Conservation (phyloP, 2,113 vertebrate genomes). For the Percina caprodes region DNA sequence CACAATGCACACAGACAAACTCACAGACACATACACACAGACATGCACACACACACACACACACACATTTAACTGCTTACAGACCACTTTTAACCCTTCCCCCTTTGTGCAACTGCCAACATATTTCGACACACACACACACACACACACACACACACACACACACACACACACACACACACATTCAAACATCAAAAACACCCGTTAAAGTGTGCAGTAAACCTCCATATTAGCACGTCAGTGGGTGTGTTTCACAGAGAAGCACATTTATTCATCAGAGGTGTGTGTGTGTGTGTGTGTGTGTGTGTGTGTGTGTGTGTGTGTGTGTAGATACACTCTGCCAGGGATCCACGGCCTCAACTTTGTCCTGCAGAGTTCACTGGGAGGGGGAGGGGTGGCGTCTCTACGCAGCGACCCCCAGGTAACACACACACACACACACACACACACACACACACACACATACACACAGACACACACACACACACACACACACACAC, state of each 20-base stretch:
- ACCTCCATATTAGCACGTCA: constrained; percentile 8
- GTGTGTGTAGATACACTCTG: constrained; percentile 84
- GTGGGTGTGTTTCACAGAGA: not conserved
- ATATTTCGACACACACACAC: not conserved
- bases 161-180: constrained; percentile 16
- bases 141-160: too few relatives aligned
- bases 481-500: not conserved
- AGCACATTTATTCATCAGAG: too few relatives aligned
- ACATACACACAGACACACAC: not conserved
- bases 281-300: constrained; percentile 25
- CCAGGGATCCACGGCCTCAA: constrained; percentile 89
- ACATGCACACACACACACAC: constrained; percentile 9
- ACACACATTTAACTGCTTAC: constrained; percentile 36
- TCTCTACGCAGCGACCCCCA: constrained; percentile 91
- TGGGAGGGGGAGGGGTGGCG: constrained; percentile 88
- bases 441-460: constrained; percentile 16
- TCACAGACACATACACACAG: constrained; percentile 12
- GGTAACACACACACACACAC: constrained; percentile 75
- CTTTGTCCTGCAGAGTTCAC: constrained; percentile 88
- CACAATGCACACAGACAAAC: too few relatives aligned
- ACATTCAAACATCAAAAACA: constrained; percentile 22
- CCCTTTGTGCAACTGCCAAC: not conserved
- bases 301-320: constrained; percentile 3
- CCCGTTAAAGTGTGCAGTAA: constrained; percentile 27
- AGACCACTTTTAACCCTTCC: constrained; percentile 13